phyloP scores from a whole-genome alignment of 2,797 vertebrate genomes.

The Rhynchonycteris naso region DNA sequence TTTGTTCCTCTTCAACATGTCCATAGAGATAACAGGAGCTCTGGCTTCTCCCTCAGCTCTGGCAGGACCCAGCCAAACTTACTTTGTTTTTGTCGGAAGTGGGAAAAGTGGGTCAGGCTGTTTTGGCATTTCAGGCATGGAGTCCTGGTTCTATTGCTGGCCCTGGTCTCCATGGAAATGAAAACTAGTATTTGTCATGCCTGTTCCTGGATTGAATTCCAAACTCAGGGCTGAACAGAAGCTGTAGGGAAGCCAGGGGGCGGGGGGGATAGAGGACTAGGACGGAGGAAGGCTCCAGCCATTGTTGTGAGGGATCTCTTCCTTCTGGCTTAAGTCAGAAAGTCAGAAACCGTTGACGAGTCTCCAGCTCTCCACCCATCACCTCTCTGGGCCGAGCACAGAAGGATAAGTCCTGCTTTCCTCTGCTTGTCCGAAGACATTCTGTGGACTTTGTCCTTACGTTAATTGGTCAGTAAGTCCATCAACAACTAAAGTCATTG shows the following conservation, averaged over 20 bases:
- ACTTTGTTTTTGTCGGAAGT: constrained; percentile 77
- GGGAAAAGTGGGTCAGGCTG: constrained; percentile 86
- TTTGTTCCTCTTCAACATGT: not conserved
- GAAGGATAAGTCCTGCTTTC: not conserved
- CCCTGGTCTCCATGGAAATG: constrained; percentile 84
- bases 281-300: not conserved
- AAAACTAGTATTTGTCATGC: constrained; percentile 86
- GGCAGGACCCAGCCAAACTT: constrained; percentile 69
- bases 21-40: not conserved
- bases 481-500: not conserved
- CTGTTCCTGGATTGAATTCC: constrained; percentile 85
- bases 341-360: not conserved
- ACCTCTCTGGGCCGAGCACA: not conserved
- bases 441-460: not conserved
- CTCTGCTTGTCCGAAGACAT: not conserved
- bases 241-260: constrained; percentile 67
- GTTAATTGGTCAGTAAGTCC: not conserved
- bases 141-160: constrained; percentile 83
- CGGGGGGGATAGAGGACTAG: not conserved
- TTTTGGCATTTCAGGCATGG: constrained; percentile 85
- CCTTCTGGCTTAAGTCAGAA: not conserved
- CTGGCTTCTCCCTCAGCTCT: constrained; percentile 40
- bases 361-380: not conserved
- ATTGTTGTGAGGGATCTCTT: not conserved
- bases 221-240: constrained; percentile 74